Evolutionary conservation across 2,888 invertebrate species (phyloP), one percentile per base, ranked within the genome.

Genomic region (Zele albiditarsus): DNA sequence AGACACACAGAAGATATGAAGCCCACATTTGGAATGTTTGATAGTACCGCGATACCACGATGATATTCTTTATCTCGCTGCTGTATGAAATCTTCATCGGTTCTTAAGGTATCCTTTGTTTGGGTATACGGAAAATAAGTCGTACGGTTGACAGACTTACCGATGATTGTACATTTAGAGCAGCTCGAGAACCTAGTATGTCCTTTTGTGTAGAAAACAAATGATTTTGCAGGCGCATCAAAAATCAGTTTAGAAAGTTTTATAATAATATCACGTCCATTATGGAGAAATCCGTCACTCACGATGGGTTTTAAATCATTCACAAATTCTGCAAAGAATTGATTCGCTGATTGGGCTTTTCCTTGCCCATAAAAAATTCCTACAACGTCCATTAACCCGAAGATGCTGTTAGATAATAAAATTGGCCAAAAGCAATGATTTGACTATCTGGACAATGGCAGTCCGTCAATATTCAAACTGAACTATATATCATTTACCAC

Each of bases 51-150:
- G 16, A n/a, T 8, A 2, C 57, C 60, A 16, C 12, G 25, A 12
- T 60, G 66, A 33, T 71, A 69, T 38, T 71, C 60, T 8, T 67
- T 31, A 28, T 57, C n/a, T 10, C 16, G 25, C 5, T 66, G 23
- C 6, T n/a, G 16, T n/a, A 23, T 23, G 27, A 75, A 75, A 46
- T 75, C 27, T 58, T 57, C 66, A 58, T 71, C 71, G 23, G 58
- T 67, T 27, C 71, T 66, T 14, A 49, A 12, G 5, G 12, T 6
- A 42, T 12, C 12, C 10, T 6, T 6, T 12, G 42, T 6, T 12
- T 42, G 10, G 2, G 5, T 12, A 42, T 42, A 42, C 5, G 42
- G 42, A 12, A 42, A 42, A 42, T 12, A 42, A 2, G 42, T 42
- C 5, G 42, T 42, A 12, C 12, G 10, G 12, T 6, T 12, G 12